Conservation (phyloP, 2,888 invertebrate species). For the Corythucha ciliata region DNA sequence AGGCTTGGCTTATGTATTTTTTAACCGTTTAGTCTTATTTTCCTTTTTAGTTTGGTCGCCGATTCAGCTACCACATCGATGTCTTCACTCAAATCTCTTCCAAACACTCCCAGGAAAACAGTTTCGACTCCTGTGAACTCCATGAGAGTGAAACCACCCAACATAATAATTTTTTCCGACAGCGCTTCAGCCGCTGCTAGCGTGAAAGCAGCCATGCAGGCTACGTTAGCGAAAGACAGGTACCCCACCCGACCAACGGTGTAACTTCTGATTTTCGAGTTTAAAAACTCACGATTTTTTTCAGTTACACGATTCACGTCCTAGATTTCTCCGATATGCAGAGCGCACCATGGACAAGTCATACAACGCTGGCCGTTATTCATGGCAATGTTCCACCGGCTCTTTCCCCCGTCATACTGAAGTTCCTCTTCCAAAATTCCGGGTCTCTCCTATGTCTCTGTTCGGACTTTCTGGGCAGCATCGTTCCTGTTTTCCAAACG, state of each 20-base stretch:
- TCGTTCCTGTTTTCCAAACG: constrained; percentile 71
- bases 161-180: constrained; percentile 72
- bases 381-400: constrained; percentile 63
- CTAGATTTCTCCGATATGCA: constrained; percentile 42
- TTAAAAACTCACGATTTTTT: constrained; percentile 14
- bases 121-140: constrained; percentile 20
- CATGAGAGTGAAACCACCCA: constrained; percentile 58
- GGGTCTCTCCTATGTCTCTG: constrained; percentile 69
- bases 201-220: constrained; percentile 58
- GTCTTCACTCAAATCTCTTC: constrained; percentile 27
- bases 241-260: constrained; percentile 40
- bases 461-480: constrained; percentile 66
- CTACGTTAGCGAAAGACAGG: constrained; percentile 63
- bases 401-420: constrained; percentile 56
- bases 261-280: not conserved
- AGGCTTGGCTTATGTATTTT: too few relatives aligned
- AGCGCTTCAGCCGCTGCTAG: constrained; percentile 64
- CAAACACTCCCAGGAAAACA: constrained; percentile 26
- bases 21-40: not conserved
- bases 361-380: constrained; percentile 62
- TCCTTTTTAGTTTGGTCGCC: constrained; percentile 23
- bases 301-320: constrained; percentile 44
- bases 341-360: constrained; percentile 52
- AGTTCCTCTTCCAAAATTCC: constrained; percentile 57
- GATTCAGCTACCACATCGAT: constrained; percentile 28